Evolutionary conservation across 2,888 invertebrate species (phyloP).

Genomic region (Napeogenes sylphis): DNA sequence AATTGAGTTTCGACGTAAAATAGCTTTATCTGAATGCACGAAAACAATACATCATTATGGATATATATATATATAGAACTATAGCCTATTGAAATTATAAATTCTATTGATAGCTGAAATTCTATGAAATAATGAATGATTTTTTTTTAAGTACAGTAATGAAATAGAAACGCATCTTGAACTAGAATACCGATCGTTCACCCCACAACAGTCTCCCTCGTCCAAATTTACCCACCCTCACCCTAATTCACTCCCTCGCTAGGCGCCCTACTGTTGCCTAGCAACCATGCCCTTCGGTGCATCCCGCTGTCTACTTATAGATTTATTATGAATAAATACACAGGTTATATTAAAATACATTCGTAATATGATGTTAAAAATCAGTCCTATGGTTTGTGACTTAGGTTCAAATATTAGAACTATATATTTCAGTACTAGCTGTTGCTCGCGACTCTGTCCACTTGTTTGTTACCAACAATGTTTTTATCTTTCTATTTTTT

Average conservation of each 20-base stretch:
- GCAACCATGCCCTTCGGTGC: constrained; percentile 56
- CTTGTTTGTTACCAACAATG: too few relatives aligned
- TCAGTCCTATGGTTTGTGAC: too few relatives aligned
- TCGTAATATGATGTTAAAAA: too few relatives aligned
- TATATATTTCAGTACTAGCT: too few relatives aligned
- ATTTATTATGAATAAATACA: constrained; percentile 10
- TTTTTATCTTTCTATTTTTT: too few relatives aligned
- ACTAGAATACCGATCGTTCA: constrained; percentile 59
- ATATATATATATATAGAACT: neutral
- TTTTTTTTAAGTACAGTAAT: neutral
- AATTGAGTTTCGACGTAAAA: constrained; percentile 1
- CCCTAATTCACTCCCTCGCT: constrained; percentile 66
- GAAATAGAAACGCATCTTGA: constrained; percentile 32
- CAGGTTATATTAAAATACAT: neutral
- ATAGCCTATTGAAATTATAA: too few relatives aligned
- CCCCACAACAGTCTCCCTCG: constrained; percentile 63
- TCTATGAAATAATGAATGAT: too few relatives aligned
- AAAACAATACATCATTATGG: constrained; percentile 3
- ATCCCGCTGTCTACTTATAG: constrained; percentile 28
- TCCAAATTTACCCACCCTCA: constrained; percentile 69
- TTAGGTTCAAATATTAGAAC: too few relatives aligned
- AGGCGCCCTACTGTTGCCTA: constrained; percentile 55
- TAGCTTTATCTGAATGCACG: constrained; percentile 3
- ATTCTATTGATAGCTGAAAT: too few relatives aligned
- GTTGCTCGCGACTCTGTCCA: too few relatives aligned